Base-by-base conservation (phyloP, 2,113 vertebrate genomes). In the Myrmecobius fasciatus region DNA sequence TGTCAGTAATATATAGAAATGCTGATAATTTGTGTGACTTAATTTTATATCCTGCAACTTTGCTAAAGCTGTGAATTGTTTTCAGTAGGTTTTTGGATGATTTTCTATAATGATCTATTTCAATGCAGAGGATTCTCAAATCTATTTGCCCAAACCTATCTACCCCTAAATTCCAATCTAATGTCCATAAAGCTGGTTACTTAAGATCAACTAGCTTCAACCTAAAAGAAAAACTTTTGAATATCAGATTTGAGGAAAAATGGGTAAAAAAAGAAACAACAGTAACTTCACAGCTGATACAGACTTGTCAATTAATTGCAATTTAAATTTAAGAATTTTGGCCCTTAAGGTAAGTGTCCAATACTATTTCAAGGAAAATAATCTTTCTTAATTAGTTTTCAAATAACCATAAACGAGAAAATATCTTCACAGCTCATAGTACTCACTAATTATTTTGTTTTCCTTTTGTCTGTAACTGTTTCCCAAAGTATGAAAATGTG, bases 371-470 rank as follows among this genome's bases (percentile, higher is more conserved):
- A 91, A 91, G 89, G 51, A 91, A 93, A 94, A 47, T 48, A 53
- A 36, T 92, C 95, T 91, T 96, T 12, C 25, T 83, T 94, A 83
- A 96, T 95, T 93, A 96, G 91, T 26, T 46, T 90, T 91, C 90
- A 26, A 60, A 14, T 91, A 51, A 89, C 52, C 94, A 96, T 89
- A 89, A 89, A 93, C 26, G 90, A 67, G 90, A 83, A 96, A 94
- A 8, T n/a, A 22, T 17, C 14, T 25, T 91, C 22, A 10, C n/a
- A 36, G 53, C 94, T 88, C 11, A 89, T 48, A 91, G 89, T 22
- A 48, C 20, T 96, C 53, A 25, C 54, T 67, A 93, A 95, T 46
- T 95, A 48, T 22, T 92, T 93, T 95, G 49, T 90, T 91, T 96
- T 56, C 22, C 60, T 96, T 52, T 94, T 94, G 89, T n/a, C 31